A percentile compares a stretch with the other conserved stretches of the same genome.
Conservation (phyloP, 2,797 vertebrate genomes). For the Echeneis naucrates region DNA sequence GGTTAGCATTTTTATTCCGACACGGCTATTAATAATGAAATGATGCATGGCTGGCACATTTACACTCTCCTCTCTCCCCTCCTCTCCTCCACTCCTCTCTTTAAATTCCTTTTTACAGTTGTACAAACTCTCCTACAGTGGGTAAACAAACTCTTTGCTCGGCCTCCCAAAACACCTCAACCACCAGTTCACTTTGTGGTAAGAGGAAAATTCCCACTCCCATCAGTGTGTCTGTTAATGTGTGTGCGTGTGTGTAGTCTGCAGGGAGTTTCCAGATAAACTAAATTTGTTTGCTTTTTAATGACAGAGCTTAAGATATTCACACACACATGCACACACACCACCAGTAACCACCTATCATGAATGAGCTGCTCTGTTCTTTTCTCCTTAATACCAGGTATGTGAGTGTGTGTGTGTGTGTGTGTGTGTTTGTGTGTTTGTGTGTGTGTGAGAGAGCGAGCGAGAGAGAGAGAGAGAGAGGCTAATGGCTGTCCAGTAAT, state of each 20-base stretch:
- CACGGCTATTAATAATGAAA: constrained; percentile 97
- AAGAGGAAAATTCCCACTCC: constrained; percentile 65
- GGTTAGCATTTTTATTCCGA: constrained; percentile 95
- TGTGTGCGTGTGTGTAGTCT: constrained; percentile 61
- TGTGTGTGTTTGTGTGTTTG: constrained; percentile 32
- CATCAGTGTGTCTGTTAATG: constrained; percentile 57
- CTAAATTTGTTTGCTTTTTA: constrained; percentile 84
- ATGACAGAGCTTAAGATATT: constrained; percentile 85
- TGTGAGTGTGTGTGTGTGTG: constrained; percentile 28
- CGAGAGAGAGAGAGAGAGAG: constrained; percentile 9
- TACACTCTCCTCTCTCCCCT: constrained; percentile 76
- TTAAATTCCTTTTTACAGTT: constrained; percentile 75
- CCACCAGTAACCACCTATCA: constrained; percentile 67
- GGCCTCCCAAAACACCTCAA: constrained; percentile 68
- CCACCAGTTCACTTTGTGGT: constrained; percentile 74
- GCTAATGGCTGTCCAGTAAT: constrained; percentile 72
- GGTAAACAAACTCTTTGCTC: constrained; percentile 69
- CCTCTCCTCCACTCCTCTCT: constrained; percentile 72
- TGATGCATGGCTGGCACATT: constrained; percentile 85
- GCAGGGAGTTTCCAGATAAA: constrained; percentile 81
- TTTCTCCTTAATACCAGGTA: constrained; percentile 33
- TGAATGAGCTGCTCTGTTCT: constrained; percentile 80
- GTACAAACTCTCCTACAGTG: constrained; percentile 73
- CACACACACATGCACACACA: constrained; percentile 63
- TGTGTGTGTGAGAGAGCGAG: constrained; percentile 22